These are phyloP conservation scores for Pachyseris speciosa DNA, from an alignment of 64 coral and sea anemone genomes.

Conservation along the genomic window DNA sequence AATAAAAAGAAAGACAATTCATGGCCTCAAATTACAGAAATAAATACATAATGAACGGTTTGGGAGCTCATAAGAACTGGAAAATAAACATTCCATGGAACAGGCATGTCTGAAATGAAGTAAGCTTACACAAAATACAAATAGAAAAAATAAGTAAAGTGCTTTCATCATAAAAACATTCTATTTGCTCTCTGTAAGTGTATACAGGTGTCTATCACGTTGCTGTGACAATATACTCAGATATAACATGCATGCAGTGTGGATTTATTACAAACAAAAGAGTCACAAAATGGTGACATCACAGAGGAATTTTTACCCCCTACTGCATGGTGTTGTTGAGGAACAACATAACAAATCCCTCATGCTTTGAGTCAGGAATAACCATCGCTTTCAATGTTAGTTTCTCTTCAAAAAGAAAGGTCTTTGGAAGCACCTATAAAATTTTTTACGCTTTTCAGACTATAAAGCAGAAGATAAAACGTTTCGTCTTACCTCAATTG, in stretches of 20 bases:
- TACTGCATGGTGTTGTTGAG: too few species aligned
- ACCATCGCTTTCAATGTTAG: not conserved
- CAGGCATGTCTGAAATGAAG: too few species aligned
- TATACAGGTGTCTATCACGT: not conserved
- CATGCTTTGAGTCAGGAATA: not conserved
- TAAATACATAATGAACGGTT: too few species aligned
- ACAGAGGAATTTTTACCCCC: not conserved
- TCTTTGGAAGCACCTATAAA: not conserved
- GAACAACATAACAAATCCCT: too few species aligned
- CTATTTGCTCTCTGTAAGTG: not conserved
- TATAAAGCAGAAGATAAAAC: not conserved
- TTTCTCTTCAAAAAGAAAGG: not conserved
- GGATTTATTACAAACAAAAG: not conserved
- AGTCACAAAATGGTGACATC: not conserved
- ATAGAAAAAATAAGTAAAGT: too few species aligned
- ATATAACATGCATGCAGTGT: not conserved
- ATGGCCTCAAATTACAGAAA: too few species aligned
- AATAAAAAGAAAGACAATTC: too few species aligned
- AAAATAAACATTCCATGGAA: too few species aligned
- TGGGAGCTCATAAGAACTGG: too few species aligned
- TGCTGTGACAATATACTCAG: not conserved
- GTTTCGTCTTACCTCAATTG: too few species aligned
- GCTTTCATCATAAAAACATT: not conserved
- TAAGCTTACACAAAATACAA: too few species aligned
- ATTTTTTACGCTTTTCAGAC: not conserved